Evolutionary conservation across 1,140 invertebrate species (phyloP).

Genomic region (Drosophila cardini): DNA sequence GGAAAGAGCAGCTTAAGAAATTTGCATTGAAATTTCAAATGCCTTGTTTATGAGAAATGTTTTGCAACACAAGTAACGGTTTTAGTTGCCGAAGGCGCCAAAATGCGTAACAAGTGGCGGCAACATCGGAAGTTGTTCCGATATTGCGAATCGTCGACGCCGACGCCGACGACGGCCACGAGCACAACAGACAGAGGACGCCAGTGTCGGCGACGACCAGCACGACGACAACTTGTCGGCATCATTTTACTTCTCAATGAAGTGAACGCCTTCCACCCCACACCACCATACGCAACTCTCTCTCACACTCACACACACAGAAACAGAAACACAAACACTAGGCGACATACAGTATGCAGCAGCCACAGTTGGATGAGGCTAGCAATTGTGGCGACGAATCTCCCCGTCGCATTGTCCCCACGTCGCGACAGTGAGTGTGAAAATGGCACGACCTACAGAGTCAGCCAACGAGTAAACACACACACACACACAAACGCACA

Average conservation of each 20-base stretch:
- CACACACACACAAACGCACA: constrained; percentile 35
- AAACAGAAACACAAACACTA: not conserved
- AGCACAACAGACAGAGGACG: constrained; percentile 22
- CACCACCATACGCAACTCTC: not conserved
- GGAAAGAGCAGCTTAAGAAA: not conserved
- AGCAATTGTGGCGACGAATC: constrained; percentile 68
- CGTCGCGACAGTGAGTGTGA: constrained; percentile 56
- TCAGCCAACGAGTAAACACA: constrained; percentile 44
- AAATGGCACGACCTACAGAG: constrained; percentile 52
- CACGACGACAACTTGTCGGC: constrained; percentile 78
- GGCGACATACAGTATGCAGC: constrained; percentile 25
- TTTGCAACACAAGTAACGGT: constrained; percentile 18
- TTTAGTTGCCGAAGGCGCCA: constrained; percentile 61
- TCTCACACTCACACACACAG: constrained; percentile 17
- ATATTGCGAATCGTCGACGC: constrained; percentile 63
- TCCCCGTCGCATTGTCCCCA: constrained; percentile 55
- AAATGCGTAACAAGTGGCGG: constrained; percentile 79
- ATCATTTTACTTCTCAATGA: constrained; percentile 62
- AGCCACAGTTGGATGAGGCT: constrained; percentile 59
- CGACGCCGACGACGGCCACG: constrained; percentile 33
- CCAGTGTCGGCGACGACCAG: constrained; percentile 59
- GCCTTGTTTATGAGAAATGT: constrained; percentile 19
- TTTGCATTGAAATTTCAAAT: not conserved
- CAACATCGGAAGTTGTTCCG: constrained; percentile 69
- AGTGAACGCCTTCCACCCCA: constrained; percentile 25